These are phyloP conservation scores for Lacerta viridis DNA, from an alignment of 2,797 vertebrate genomes.

Conservation along the genomic window DNA sequence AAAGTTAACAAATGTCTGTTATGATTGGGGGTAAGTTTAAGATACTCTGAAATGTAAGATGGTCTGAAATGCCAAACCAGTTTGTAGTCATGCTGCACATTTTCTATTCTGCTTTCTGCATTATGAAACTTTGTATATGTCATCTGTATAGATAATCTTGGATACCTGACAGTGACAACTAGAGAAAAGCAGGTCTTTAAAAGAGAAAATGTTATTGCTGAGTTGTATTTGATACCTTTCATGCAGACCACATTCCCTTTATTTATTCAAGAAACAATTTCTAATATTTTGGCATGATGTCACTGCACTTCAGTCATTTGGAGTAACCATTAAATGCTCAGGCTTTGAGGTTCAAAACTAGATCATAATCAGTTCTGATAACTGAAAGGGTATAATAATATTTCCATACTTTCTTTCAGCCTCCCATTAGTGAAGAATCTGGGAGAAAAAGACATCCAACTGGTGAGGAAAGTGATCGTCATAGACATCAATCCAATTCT, in stretches of 20 bases:
- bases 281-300: background rate
- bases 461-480: constrained; percentile 83
- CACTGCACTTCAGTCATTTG: background rate
- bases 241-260: background rate
- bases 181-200: background rate
- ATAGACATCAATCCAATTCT: constrained; percentile 81
- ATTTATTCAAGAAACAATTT: background rate
- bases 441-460: constrained; percentile 84
- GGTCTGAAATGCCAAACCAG: background rate
- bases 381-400: background rate
- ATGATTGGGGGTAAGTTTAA: background rate
- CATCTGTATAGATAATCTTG: background rate
- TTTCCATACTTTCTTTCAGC: constrained; percentile 81
- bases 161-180: background rate
- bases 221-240: background rate
- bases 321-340: background rate
- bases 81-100: background rate
- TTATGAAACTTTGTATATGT: background rate
- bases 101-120: background rate
- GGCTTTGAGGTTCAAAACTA: background rate
- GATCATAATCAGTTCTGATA: background rate
- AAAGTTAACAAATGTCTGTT: background rate
- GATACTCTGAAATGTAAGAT: background rate
- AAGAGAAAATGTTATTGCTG: background rate
- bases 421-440: constrained; percentile 89